A percentile compares a stretch with the other conserved stretches of the same genome.
Evolutionary conservation across 2,888 invertebrate genomes (phyloP).

Genomic region (Dolomedes plantarius): DNA sequence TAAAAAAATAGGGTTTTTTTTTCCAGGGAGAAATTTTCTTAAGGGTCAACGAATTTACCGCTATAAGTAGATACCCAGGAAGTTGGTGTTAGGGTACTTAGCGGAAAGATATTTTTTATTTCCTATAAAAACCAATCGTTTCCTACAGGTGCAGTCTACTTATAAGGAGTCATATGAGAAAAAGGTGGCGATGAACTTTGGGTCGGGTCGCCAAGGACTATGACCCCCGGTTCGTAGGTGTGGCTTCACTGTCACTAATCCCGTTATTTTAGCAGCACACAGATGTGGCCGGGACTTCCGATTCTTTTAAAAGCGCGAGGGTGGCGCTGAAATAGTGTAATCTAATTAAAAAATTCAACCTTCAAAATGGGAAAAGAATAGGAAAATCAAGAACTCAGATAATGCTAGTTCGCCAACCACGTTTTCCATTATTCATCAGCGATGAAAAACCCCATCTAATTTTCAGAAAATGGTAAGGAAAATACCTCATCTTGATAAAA

Average conservation of each 20-base stretch:
- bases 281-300: too few species aligned
- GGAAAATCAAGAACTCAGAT: too few species aligned
- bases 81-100: constrained; percentile 14
- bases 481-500: too few species aligned
- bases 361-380: too few species aligned
- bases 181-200: background rate
- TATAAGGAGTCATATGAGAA: background rate
- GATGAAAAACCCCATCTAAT: too few species aligned
- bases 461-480: too few species aligned
- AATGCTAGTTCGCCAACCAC: too few species aligned
- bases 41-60: constrained; percentile 6
- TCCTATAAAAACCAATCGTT: background rate
- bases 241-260: background rate
- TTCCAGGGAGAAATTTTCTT: background rate
- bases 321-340: too few species aligned
- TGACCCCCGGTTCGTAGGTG: background rate
- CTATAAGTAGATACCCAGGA: background rate
- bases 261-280: background rate
- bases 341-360: too few species aligned
- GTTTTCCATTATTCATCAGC: too few species aligned
- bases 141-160: background rate
- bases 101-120: background rate
- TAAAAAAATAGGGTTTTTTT: background rate
- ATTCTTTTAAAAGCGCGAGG: too few species aligned
- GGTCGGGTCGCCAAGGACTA: background rate